These are phyloP conservation scores for Kryphioiulus occultus DNA, from an alignment of 2,888 invertebrate genomes.

Conservation along the genomic window DNA sequence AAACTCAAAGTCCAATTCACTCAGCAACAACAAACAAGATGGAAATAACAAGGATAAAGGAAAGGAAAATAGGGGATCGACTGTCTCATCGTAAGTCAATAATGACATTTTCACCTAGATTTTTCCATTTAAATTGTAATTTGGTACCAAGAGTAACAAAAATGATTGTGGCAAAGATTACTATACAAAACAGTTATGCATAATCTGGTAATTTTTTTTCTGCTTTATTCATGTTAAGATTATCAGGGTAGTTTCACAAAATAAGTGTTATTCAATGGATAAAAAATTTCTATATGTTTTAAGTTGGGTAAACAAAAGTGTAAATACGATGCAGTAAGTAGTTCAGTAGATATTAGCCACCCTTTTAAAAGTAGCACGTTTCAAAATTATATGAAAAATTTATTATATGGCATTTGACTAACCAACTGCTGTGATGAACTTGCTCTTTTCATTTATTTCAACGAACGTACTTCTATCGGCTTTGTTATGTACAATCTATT, in stretches of 20 bases:
- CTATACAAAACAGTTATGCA: too few species aligned
- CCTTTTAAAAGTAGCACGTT: not conserved
- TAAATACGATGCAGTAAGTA: too few species aligned
- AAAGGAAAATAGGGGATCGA: constrained; percentile 55
- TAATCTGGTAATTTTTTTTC: not conserved
- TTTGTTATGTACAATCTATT: not conserved
- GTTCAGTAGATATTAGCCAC: not conserved
- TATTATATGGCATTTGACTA: too few species aligned
- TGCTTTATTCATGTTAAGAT: not conserved
- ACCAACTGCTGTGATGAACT: too few species aligned
- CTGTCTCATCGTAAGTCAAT: constrained; percentile 56
- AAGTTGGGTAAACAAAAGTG: not conserved
- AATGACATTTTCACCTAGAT: not conserved
- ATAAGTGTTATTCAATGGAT: not conserved
- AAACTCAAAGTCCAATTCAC: constrained; percentile 62
- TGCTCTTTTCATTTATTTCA: not conserved
- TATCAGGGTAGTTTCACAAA: not conserved
- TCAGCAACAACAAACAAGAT: constrained; percentile 57
- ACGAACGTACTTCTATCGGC: not conserved
- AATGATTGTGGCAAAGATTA: too few species aligned
- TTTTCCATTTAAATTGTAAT: not conserved
- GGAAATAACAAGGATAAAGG: constrained; percentile 54
- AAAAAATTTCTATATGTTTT: not conserved
- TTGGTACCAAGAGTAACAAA: too few species aligned
- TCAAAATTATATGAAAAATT: too few species aligned